Conservation (phyloP, 2,113 vertebrate species). For the Crotalus horridus region DNA sequence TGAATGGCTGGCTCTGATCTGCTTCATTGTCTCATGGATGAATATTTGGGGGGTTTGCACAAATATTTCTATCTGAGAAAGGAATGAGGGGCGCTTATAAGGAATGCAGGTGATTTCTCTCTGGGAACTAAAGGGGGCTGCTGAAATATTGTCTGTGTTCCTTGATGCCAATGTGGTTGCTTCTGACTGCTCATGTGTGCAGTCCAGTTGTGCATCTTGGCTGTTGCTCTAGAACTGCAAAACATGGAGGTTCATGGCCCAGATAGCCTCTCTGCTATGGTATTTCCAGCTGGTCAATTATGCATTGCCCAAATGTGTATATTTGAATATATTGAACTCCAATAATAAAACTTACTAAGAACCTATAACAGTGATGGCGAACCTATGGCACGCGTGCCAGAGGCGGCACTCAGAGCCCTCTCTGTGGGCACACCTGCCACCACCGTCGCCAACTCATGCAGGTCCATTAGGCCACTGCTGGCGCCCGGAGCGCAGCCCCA, state of each 20-base stretch:
- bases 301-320: background rate
- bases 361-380: background rate
- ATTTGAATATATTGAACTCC: background rate
- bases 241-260: background rate
- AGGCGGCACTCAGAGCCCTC: too few species aligned
- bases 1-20: background rate
- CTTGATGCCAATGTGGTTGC: background rate
- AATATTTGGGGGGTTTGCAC: background rate
- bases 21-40: background rate
- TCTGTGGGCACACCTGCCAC: too few species aligned
- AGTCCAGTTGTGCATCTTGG: background rate
- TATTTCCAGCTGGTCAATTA: background rate
- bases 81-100: background rate
- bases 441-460: too few species aligned
- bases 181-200: background rate
- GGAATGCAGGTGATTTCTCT: background rate
- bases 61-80: background rate
- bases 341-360: background rate
- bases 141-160: background rate
- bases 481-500: too few species aligned
- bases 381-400: too few species aligned
- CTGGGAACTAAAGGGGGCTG: background rate
- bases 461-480: too few species aligned
- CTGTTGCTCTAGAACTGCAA: background rate
- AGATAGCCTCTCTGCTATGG: background rate